phyloP scores from a whole-genome alignment of 2,797 vertebrate genomes.

The Peromyscus eremicus region DNA sequence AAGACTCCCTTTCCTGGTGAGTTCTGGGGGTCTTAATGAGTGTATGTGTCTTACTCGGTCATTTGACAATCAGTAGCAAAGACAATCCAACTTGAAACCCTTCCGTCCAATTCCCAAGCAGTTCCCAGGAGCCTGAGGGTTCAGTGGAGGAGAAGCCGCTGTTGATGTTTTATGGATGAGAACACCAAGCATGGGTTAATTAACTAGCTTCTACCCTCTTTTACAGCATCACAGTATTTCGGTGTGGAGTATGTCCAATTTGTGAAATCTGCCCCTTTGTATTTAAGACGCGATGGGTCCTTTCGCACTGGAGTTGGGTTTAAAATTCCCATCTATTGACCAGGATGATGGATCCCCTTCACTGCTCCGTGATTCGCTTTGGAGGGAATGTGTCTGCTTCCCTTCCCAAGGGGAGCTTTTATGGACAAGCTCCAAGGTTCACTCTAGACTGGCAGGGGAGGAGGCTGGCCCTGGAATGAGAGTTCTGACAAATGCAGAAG shows the following conservation, averaged over 20 bases:
- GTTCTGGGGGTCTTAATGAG: background rate
- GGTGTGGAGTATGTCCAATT: conserved; percentile 45
- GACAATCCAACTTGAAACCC: background rate
- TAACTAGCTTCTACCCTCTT: background rate
- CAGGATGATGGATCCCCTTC: conserved; percentile 67
- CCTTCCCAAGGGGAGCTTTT: conserved; percentile 73
- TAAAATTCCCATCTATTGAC: conserved; percentile 69
- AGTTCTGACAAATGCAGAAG: conserved; percentile 62
- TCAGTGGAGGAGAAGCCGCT: background rate
- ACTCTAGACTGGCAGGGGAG: conserved; percentile 64
- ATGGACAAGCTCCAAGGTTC: conserved; percentile 74
- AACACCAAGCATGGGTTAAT: background rate
- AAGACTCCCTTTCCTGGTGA: background rate
- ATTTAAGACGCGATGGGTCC: conserved; percentile 67
- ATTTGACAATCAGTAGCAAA: background rate
- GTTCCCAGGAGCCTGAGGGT: background rate
- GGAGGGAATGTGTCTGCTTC: conserved; percentile 65
- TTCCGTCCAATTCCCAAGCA: background rate
- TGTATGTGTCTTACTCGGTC: background rate
- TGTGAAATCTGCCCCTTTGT: conserved; percentile 63
- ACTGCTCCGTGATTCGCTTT: conserved; percentile 75
- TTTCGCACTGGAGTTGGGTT: conserved; percentile 62
- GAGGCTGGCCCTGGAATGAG: conserved; percentile 58
- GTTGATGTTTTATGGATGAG: background rate
- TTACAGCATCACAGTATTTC: conserved; percentile 61